A percentile compares a stretch with the other conserved stretches of the same genome.
These are phyloP conservation scores for Burhinus oedicnemus DNA, from an alignment of 2,113 vertebrate genomes.

Conservation along the genomic window DNA sequence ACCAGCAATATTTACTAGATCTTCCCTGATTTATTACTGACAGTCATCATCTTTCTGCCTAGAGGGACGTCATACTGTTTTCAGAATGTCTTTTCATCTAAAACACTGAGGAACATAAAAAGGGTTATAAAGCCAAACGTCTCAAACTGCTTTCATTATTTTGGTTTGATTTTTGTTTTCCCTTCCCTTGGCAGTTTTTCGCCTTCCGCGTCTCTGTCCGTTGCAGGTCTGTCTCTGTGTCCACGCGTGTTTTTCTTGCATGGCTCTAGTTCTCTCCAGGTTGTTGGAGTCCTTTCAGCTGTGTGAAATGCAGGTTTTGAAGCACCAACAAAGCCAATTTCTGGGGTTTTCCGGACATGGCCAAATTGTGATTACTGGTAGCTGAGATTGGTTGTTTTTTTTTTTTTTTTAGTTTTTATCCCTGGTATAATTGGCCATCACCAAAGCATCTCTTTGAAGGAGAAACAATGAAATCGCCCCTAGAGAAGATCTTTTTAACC, in stretches of 20 bases:
- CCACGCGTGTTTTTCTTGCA: background rate
- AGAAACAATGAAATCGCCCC: background rate
- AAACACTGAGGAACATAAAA: accelerated
- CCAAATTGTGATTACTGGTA: background rate
- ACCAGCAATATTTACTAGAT: background rate
- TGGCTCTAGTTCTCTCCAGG: accelerated
- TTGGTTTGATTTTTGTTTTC: background rate
- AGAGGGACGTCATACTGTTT: background rate
- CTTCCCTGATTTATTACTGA: background rate
- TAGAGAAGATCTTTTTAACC: background rate
- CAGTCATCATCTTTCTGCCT: accelerated
- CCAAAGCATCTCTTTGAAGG: background rate
- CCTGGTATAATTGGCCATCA: too few species aligned
- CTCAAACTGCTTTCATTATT: background rate
- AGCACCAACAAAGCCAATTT: background rate
- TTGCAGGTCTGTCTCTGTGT: too few species aligned
- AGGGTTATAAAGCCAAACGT: background rate
- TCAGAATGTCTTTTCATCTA: background rate
- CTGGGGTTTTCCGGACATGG: background rate
- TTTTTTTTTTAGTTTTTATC: background rate
- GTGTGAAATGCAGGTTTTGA: background rate
- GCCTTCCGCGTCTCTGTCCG: accelerated
- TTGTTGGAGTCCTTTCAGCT: background rate
- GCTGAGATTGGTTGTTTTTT: background rate
- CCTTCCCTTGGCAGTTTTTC: background rate